phyloP scores from a whole-genome alignment of 35 echinoderm and acorn worm species.

The Lytechinus pictus region DNA sequence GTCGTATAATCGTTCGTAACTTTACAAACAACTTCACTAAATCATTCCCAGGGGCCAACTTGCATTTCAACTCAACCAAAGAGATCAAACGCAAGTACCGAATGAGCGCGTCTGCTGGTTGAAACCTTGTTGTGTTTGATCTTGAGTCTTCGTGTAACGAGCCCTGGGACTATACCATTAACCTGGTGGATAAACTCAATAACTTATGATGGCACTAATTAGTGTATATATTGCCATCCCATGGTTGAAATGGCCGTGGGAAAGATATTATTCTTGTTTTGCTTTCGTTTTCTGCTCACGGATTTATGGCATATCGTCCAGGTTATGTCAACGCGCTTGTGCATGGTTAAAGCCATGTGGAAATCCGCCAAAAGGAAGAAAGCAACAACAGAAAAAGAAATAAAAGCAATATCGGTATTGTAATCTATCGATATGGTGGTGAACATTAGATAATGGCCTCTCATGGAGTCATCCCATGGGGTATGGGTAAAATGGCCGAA shows the following conservation, averaged over 20 bases:
- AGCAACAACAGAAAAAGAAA: background rate
- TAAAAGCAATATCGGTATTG: background rate
- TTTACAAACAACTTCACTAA: too few relatives aligned
- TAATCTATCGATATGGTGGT: background rate
- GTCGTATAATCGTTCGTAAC: too few relatives aligned
- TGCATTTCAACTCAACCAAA: too few relatives aligned
- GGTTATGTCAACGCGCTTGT: background rate
- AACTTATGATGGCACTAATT: conserved; percentile 4
- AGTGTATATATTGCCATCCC: background rate
- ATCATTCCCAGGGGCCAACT: too few relatives aligned
- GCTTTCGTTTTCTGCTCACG: background rate
- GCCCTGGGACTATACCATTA: too few relatives aligned
- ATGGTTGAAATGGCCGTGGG: background rate
- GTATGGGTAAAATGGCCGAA: background rate
- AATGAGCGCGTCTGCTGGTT: too few relatives aligned
- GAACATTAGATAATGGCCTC: background rate
- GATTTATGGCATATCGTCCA: background rate
- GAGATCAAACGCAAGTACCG: too few relatives aligned
- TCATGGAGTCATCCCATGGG: background rate
- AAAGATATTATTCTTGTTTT: background rate
- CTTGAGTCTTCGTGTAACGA: too few relatives aligned
- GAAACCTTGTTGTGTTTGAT: too few relatives aligned
- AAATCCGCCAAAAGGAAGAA: background rate
- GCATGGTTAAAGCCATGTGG: background rate
- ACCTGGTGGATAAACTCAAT: background rate